phyloP scores from a whole-genome alignment of 2,113 vertebrate species.

The Syrmaticus mikado region DNA sequence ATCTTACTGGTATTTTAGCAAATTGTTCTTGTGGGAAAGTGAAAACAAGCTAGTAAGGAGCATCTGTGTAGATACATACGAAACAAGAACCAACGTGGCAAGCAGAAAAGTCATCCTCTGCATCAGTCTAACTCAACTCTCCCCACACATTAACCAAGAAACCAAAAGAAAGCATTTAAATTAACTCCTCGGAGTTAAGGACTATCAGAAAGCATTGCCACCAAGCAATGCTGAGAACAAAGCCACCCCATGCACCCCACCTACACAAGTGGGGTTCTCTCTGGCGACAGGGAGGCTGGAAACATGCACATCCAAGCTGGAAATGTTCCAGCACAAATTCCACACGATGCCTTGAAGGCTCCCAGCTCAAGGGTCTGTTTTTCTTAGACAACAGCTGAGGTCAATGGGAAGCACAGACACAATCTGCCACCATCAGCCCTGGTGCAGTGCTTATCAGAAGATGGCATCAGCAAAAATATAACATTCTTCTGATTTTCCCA shows the following conservation, averaged over 20 bases:
- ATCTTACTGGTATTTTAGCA: conserved; percentile 6
- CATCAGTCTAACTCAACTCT: neutral
- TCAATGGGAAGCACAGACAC: neutral
- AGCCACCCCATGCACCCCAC: fast-evolving
- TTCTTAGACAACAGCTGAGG: neutral
- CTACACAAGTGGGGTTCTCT: fast-evolving
- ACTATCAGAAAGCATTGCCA: neutral
- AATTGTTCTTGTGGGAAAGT: conserved; percentile 46
- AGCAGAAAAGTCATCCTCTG: neutral
- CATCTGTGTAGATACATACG: conserved; percentile 42
- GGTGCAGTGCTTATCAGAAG: neutral
- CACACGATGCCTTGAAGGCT: neutral
- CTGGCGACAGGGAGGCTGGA: neutral
- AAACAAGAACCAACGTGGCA: neutral
- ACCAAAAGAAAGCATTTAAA: neutral
- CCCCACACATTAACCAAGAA: neutral
- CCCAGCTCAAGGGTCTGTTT: neutral
- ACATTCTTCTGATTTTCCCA: neutral
- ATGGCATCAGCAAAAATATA: neutral
- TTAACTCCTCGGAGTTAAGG: neutral
- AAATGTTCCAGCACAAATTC: neutral
- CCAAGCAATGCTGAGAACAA: neutral
- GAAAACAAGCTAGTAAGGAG: conserved; percentile 23
- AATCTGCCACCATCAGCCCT: neutral
- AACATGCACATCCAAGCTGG: neutral